phyloP scores from a whole-genome alignment of 2,113 vertebrate genomes.

The Ciconia boyciana region DNA sequence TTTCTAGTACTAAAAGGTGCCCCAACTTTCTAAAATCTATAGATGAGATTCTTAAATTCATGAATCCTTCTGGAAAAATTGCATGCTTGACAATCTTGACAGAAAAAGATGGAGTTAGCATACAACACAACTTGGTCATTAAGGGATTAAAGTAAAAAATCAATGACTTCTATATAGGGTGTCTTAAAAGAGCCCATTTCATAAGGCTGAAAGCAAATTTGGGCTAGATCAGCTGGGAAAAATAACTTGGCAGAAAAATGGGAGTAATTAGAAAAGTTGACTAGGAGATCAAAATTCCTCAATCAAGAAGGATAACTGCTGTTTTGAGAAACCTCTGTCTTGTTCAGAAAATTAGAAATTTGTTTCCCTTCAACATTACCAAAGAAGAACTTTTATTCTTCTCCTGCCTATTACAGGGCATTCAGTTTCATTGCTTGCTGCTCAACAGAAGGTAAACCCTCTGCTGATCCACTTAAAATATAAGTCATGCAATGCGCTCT shows the following conservation, averaged over 20 bases:
- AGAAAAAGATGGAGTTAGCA: not conserved
- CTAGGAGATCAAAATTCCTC: not conserved
- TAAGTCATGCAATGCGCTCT: not conserved
- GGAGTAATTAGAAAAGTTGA: not conserved
- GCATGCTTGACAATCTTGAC: not conserved
- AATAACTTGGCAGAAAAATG: not conserved
- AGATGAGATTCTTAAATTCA: not conserved
- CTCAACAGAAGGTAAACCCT: not conserved
- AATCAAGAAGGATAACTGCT: not conserved
- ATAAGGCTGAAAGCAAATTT: not conserved
- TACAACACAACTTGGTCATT: not conserved
- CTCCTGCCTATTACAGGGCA: not conserved
- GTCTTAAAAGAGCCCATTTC: not conserved
- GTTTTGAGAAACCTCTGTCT: not conserved
- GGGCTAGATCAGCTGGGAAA: not conserved
- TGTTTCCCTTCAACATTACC: not conserved
- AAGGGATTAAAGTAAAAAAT: not conserved
- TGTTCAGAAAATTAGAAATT: not conserved
- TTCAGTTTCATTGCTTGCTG: not conserved
- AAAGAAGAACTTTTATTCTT: not conserved
- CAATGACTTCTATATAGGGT: fast-evolving
- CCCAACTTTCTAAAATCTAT: not conserved
- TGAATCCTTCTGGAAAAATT: not conserved
- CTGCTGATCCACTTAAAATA: not conserved
- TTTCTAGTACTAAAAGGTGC: not conserved